Evolutionary conservation across 2,888 invertebrate genomes (phyloP), one percentile per base, ranked within the genome.

Genomic region (Rhagophthalmus giganteus): DNA sequence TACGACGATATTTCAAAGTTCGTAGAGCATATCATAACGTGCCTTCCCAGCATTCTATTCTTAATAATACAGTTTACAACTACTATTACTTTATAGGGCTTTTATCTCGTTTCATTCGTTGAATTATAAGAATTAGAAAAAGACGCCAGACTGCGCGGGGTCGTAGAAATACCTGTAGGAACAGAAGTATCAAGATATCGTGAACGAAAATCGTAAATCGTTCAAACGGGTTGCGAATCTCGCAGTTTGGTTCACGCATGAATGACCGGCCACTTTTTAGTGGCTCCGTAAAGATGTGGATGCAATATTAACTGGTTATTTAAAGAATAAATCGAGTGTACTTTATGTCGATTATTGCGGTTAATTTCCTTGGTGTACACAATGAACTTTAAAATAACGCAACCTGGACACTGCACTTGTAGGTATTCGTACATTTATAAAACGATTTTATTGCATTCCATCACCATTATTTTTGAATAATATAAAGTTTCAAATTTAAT

Each of bases 161-260:
- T 14, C 28, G 31, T 27, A 46, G 32, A 12, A 30, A 25, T 24
- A 15, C 24, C 24, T 25, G 10, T 20, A 26, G 25, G 44, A 44
- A 50, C 42, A 48, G 48, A 37, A 56, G 60, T 63, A 68, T 64
- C 66, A 65, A 66, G 70, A 70, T 71, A 69, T 71, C 70, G 69
- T 64, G 64, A 63, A 67, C 65, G 64, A 61, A 67, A 60, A 62
- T 61, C 62, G 62, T 62, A 62, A 62, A 60, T 62, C 60, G 60
- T 40, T 60, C 59, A 54, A 65, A 52, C 62, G 56, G 50, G 58
- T 60, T 55, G 54, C 50, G 54, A 55, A 57, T 57, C 58, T 57
- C 55, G 57, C 57, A 46, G 60, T 58, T 60, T 38, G 53, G 50
- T 62, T 62, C 62, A 62, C 56, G 62, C 60, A 60, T 61, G 58